Percentiles rank a stretch among this genome's conserved stretches.
phyloP scores from a whole-genome alignment of 2,888 invertebrate species.

The Adela reaumurella region DNA sequence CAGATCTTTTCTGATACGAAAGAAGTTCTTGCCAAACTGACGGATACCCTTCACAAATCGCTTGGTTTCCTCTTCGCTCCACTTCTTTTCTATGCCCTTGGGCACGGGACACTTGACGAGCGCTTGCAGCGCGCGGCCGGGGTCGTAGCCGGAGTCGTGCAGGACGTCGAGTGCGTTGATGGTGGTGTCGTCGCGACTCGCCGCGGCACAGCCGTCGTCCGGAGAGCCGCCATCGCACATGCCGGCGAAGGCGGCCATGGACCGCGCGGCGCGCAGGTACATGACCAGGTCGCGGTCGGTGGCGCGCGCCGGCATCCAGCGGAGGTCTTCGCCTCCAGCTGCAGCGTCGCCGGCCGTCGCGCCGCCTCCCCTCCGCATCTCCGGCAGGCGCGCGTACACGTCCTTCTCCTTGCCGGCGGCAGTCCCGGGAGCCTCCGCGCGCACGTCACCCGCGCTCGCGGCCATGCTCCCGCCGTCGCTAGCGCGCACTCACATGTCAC shows the following conservation, averaged over 20 bases:
- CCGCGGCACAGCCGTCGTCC: conserved; percentile 95
- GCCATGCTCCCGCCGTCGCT: conserved; percentile 31
- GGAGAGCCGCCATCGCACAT: conserved; percentile 98
- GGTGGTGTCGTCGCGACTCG: conserved; percentile 95
- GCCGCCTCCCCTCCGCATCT: conserved; percentile 51
- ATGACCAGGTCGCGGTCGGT: conserved; percentile 94
- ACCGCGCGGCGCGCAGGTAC: conserved; percentile 95
- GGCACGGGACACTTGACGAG: conserved; percentile 96
- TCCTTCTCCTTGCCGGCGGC: conserved; percentile 44
- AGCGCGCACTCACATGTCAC: neutral
- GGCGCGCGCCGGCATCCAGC: conserved; percentile 93
- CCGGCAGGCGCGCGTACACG: conserved; percentile 54
- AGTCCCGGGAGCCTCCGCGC: conserved; percentile 39
- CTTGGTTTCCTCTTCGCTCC: conserved; percentile 98
- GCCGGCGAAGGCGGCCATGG: conserved; percentile 97
- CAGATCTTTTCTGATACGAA: conserved; percentile 93
- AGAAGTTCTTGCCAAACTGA: conserved; percentile 99
- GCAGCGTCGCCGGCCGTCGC: conserved; percentile 43
- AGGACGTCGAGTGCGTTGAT: conserved; percentile 95
- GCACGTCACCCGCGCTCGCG: conserved; percentile 54
- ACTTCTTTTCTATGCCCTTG: conserved; percentile 95
- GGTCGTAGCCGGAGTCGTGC: conserved; percentile 95
- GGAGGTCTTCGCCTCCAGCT: conserved; percentile 76
- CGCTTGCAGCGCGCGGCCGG: conserved; percentile 92
- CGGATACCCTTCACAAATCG: conserved; percentile 97